phyloP scores from a whole-genome alignment of 2,113 vertebrate species.

The Charadrius vociferus region DNA sequence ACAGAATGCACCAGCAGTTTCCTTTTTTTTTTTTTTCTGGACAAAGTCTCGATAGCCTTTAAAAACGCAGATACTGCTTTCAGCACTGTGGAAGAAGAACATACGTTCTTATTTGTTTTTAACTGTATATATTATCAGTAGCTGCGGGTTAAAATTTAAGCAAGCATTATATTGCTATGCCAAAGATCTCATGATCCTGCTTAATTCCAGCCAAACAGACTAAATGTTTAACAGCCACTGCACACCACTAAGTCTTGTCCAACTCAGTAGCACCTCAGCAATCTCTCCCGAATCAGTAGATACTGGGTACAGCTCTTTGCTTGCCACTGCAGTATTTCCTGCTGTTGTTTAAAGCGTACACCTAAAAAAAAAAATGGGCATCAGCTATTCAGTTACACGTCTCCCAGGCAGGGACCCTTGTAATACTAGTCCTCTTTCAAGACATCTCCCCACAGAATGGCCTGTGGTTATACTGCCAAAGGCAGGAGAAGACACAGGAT shows the following conservation, averaged over 20 bases:
- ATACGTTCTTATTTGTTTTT: neutral
- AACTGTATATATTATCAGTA: neutral
- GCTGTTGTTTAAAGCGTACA: neutral
- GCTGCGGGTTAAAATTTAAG: constrained; percentile 18
- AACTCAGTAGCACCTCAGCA: neutral
- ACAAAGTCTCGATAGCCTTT: neutral
- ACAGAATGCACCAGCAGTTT: neutral
- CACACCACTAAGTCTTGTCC: neutral
- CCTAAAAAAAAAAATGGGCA: accelerated
- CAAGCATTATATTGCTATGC: neutral
- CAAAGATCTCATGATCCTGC: neutral
- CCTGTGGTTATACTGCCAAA: neutral
- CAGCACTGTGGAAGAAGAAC: neutral
- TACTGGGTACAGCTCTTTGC: neutral
- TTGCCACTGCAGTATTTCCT: neutral
- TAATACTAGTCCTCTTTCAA: neutral
- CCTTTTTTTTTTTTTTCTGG: neutral
- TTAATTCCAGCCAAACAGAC: neutral
- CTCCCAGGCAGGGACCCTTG: neutral
- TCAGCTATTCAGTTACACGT: neutral
- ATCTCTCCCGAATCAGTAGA: neutral
- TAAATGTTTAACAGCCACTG: neutral
- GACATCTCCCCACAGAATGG: neutral
- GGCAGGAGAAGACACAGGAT: neutral
- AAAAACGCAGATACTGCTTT: neutral